phyloP scores from a whole-genome alignment of 2,113 vertebrate genomes.

The Mormyrus lacerda region DNA sequence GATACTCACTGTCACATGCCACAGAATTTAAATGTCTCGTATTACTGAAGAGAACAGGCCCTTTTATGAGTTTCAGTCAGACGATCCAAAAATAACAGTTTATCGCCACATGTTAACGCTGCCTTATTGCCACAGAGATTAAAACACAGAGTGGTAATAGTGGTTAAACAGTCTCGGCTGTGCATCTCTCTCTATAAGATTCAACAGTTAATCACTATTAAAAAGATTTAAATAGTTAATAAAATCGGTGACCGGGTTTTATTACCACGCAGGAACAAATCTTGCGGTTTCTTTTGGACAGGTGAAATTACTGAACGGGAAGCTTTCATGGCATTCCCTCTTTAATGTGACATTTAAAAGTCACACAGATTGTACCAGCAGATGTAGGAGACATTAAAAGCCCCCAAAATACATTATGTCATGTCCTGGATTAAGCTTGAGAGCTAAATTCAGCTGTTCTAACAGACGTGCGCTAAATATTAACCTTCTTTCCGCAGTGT shows the following conservation, averaged over 20 bases:
- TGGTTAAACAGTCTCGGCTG: neutral
- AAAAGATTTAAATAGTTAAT: slow-evolving; percentile 2
- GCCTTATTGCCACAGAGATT: neutral
- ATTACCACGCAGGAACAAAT: neutral
- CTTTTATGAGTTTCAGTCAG: neutral
- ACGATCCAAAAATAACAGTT: neutral
- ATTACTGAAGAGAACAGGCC: neutral
- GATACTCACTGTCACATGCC: neutral
- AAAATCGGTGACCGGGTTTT: neutral
- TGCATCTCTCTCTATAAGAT: neutral
- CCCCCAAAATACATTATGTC: neutral
- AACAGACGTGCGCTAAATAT: neutral
- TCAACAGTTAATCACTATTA: neutral
- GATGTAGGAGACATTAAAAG: neutral
- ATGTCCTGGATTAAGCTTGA: neutral
- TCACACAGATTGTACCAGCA: neutral
- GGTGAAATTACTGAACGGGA: neutral
- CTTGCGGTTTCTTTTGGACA: neutral
- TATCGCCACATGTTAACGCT: neutral
- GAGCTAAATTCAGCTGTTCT: neutral
- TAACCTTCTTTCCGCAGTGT: neutral
- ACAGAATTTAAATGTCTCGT: neutral
- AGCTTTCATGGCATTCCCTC: neutral
- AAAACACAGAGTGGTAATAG: neutral
- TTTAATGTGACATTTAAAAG: slow-evolving; percentile 9